A percentile compares a stretch with the other conserved stretches of the same genome.
phyloP scores from a whole-genome alignment of 2,113 vertebrate species.

The Numenius arquata region DNA sequence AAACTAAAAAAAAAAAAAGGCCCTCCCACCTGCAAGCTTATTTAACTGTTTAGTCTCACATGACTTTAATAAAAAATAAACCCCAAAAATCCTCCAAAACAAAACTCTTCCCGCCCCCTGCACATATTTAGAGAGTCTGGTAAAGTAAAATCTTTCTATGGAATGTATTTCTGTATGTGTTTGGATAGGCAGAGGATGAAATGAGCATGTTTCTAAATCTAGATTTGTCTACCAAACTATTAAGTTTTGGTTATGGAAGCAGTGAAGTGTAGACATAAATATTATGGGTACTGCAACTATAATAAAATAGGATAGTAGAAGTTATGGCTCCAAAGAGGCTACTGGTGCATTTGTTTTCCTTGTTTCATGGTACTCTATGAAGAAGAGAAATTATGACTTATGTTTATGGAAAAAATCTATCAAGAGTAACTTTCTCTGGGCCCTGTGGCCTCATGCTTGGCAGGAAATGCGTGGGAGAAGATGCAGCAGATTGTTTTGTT shows the following conservation, averaged over 20 bases:
- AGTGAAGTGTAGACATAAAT: background rate
- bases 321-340: background rate
- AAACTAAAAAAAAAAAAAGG: background rate
- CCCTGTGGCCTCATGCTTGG: background rate
- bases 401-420: conserved; percentile 16
- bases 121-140: background rate
- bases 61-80: background rate
- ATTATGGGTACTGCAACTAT: background rate
- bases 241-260: background rate
- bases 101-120: accelerated
- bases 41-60: background rate
- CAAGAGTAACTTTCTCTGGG: background rate
- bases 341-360: background rate
- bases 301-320: background rate
- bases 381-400: background rate
- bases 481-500: conserved; percentile 9
- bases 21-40: background rate
- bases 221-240: background rate
- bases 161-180: background rate
- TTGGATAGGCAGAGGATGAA: background rate
- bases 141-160: background rate
- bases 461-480: conserved; percentile 42
- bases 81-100: background rate
- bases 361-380: background rate
- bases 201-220: background rate